Evolutionary conservation across 2,888 invertebrate species (phyloP), one percentile per base, ranked within the genome.

Genomic region (Masnerella sp.): DNA sequence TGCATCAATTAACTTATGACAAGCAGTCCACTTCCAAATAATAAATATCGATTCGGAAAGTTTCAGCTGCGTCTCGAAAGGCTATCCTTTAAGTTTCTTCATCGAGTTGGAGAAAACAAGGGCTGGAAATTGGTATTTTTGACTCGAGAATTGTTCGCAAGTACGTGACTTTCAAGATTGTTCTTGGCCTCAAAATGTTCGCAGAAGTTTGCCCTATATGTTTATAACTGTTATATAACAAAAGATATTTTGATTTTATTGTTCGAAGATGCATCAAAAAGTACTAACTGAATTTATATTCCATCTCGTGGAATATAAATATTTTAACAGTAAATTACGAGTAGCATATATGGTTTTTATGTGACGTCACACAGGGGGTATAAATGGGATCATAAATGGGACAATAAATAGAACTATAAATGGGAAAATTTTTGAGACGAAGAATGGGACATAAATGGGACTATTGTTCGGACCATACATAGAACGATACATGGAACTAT

Each of bases 111-210:
- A 47, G 38, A 38, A 59, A 36, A 59, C 18, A 28, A 38, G n/a
- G n/a, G n/a, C 47, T 14, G 17, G 38, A 38, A 47, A 59, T 59
- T 47, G 15, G 59, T 47, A 59, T 59, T 59, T 59, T 59, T 47
- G 47, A 59, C 28, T 47, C 14, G 25, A 22, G 36, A 43, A 25
- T 47, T 59, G 45, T 47, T 59, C 25, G 18, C 15, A 36, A 59
- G 17, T 49, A 49, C 61, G 61, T 61, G 61, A 61, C 49, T 61
- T 49, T 15, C 25, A 36, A 58, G 58, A 25, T 43, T 20, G 58
- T 45, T 59, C 28, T 38, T 25, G 36, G 36, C 18, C 38, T 38
- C 34, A 28, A 17, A 38, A 59, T 38, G 47, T 59, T 59, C 28
- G 47, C 12, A 22, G 38, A 59, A 59, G 36, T 59, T 59, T 47